These are phyloP conservation scores for Chamaetylas fuelleborni DNA, from an alignment of 2,113 vertebrate species.

Conservation along the genomic window DNA sequence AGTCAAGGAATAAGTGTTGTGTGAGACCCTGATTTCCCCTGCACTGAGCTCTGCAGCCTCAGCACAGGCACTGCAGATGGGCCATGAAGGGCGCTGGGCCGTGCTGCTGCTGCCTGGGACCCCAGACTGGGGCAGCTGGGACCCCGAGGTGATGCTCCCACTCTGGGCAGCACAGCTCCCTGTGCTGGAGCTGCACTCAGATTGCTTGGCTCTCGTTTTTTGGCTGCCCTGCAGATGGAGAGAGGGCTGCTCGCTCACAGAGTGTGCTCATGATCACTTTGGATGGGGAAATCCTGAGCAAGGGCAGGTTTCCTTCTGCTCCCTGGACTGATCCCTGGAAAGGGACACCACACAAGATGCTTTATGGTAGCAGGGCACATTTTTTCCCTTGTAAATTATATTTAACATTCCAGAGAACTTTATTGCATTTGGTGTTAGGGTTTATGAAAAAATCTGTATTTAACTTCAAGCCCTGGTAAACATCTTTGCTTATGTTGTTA, in stretches of 20 bases:
- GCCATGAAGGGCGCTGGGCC: not conserved
- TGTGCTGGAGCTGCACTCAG: not conserved
- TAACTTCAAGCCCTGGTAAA: constrained; percentile 85
- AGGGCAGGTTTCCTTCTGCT: not conserved
- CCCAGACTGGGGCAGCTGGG: not conserved
- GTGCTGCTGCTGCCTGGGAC: not conserved
- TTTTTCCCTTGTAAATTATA: constrained; percentile 73
- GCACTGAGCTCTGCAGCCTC: not conserved
- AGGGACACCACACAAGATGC: not conserved
- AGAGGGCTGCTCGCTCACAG: not conserved
- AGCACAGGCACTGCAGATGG: not conserved
- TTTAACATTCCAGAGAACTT: constrained; percentile 80
- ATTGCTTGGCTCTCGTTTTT: not conserved
- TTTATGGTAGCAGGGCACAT: constrained; percentile 38
- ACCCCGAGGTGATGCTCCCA: accelerated
- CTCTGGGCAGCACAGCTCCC: not conserved
- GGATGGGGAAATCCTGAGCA: not conserved
- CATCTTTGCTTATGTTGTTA: constrained; percentile 80
- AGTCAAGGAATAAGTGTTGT: constrained; percentile 17
- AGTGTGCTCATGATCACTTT: not conserved
- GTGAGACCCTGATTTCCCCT: not conserved
- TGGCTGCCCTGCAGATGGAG: not conserved
- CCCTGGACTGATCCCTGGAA: not conserved
- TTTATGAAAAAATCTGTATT: constrained; percentile 82
- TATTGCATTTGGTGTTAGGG: constrained; percentile 73